Evolutionary conservation across 2,113 vertebrate genomes (phyloP).

Genomic region (Chamaea fasciata): DNA sequence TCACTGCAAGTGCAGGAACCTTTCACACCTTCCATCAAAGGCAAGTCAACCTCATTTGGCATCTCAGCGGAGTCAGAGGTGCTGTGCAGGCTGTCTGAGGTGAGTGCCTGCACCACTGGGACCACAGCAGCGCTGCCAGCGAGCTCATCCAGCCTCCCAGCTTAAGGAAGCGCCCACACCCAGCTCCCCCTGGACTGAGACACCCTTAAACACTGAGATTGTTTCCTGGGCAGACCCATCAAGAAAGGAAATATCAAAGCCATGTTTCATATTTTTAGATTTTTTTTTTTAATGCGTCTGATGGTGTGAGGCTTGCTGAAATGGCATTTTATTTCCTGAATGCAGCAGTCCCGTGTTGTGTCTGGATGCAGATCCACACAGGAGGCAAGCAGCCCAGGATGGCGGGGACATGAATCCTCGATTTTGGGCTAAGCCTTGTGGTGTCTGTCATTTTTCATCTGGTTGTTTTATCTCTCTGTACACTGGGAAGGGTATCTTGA

Average conservation of each 20-base stretch:
- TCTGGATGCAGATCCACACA: neutral
- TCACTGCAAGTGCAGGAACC: neutral
- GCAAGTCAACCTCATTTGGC: neutral
- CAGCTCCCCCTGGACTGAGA: neutral
- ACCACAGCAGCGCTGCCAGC: neutral
- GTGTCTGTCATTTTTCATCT: neutral
- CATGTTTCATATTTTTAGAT: neutral
- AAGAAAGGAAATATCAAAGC: neutral
- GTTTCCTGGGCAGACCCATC: neutral
- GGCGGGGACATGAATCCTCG: neutral
- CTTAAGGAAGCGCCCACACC: neutral
- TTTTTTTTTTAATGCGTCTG: neutral
- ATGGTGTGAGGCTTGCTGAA: neutral
- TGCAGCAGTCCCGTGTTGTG: fast-evolving
- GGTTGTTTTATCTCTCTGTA: neutral
- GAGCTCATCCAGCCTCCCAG: fast-evolving
- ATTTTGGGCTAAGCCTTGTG: neutral
- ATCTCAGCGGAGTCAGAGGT: neutral
- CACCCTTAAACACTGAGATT: neutral
- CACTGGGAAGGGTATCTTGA: neutral
- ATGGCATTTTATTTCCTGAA: neutral
- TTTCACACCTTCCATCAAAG: neutral
- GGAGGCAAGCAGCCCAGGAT: neutral
- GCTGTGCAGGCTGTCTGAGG: fast-evolving
- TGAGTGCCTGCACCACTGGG: fast-evolving